Evolutionary conservation across 92 coral and sea anemone genomes (phyloP).

Genomic region (Porites rus): DNA sequence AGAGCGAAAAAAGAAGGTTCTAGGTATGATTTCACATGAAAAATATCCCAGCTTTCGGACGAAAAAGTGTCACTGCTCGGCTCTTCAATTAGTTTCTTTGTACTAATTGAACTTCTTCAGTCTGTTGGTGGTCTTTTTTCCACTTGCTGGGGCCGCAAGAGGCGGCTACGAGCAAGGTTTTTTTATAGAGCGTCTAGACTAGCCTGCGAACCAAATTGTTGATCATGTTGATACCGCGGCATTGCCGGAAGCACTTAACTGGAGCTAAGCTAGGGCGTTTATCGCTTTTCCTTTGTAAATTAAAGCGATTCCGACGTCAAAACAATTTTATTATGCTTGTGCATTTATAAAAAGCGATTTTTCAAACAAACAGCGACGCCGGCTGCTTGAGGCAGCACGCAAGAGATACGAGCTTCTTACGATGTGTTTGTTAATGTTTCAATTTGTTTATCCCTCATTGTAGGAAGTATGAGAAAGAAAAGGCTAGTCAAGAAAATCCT

Average conservation of each 20-base stretch:
- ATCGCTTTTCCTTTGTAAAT: background rate
- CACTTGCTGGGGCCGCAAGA: background rate
- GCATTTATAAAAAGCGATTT: background rate
- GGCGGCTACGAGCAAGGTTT: background rate
- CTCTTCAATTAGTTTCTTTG: no score
- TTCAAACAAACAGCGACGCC: no score
- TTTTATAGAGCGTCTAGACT: slow-evolving; percentile 10
- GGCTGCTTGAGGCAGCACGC: no score
- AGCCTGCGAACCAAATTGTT: background rate
- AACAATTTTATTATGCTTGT: background rate
- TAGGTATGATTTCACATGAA: no score
- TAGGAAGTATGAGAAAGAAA: slow-evolving; percentile 92
- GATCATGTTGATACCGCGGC: background rate
- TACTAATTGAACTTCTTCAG: background rate
- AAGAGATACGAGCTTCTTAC: no score
- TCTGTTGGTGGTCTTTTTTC: background rate
- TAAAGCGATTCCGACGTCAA: background rate
- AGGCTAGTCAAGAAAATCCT: slow-evolving; percentile 90
- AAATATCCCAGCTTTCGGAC: background rate
- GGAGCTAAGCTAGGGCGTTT: background rate
- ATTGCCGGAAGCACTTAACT: background rate
- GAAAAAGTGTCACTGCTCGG: background rate
- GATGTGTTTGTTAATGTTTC: background rate
- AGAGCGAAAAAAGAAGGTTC: no score
- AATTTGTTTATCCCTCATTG: background rate